phyloP scores from a whole-genome alignment of 1,140 invertebrate species.

The Leptopilina boulardi region DNA sequence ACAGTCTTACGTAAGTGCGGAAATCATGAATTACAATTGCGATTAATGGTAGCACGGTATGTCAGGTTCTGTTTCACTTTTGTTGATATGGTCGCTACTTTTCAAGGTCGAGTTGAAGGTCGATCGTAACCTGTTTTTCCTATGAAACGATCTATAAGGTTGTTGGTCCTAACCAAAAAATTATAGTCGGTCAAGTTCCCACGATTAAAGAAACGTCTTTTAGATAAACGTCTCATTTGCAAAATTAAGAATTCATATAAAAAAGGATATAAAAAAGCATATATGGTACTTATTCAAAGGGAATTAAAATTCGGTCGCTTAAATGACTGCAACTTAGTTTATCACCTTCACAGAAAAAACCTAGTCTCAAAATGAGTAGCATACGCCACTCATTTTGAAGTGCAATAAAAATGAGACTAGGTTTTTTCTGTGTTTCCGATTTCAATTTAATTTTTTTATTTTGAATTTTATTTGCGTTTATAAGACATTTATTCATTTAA shows the following conservation, averaged over 20 bases:
- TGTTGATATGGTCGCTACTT: constrained; percentile 67
- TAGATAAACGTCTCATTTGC: constrained; percentile 25
- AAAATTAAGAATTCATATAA: background rate
- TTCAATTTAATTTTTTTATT: too few relatives aligned
- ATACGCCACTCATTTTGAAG: too few relatives aligned
- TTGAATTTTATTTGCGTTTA: too few relatives aligned
- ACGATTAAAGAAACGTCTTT: background rate
- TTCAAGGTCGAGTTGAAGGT: constrained; percentile 71
- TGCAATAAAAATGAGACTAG: too few relatives aligned
- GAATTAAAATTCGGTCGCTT: background rate
- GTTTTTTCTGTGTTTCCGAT: too few relatives aligned
- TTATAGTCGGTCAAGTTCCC: background rate
- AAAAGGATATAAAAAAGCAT: background rate
- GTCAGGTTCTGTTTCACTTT: constrained; percentile 63
- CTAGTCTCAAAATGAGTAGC: too few relatives aligned
- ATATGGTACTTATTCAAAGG: background rate
- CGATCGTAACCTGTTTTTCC: constrained; percentile 56
- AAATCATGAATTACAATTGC: constrained; percentile 63
- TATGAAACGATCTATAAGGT: constrained; percentile 54
- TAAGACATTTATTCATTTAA: too few relatives aligned
- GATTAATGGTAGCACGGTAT: constrained; percentile 53
- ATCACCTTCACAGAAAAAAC: background rate
- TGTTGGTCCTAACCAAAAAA: constrained; percentile 34
- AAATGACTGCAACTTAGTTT: background rate
- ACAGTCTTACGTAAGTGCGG: constrained; percentile 62